These are phyloP conservation scores for Morone saxatilis DNA, from an alignment of 2,113 vertebrate genomes.

Conservation along the genomic window DNA sequence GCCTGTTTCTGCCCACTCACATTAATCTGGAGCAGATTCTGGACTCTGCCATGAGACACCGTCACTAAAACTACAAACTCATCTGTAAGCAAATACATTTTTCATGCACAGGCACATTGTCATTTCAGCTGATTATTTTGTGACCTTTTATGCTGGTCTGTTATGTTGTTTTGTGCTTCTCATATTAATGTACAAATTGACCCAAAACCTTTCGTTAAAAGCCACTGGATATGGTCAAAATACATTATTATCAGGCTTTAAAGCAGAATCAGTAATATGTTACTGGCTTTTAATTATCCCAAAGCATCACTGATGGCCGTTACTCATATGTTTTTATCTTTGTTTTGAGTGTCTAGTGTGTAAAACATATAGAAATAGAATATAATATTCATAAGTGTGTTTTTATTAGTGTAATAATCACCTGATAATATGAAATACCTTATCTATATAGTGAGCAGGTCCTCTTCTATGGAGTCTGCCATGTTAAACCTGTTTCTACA, in stretches of 20 bases:
- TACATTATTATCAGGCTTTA: not conserved
- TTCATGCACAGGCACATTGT: not conserved
- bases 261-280: not conserved
- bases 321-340: not conserved
- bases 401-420: too few species aligned
- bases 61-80: slow-evolving; percentile 3
- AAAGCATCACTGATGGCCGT: not conserved
- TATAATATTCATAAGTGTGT: too few species aligned
- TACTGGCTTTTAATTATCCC: not conserved
- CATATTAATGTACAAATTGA: not conserved
- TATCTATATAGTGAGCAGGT: too few species aligned
- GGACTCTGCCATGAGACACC: not conserved
- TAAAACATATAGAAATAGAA: too few species aligned
- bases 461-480: too few species aligned
- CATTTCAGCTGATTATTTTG: not conserved
- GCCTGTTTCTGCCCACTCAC: slow-evolving; percentile 41
- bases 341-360: too few species aligned
- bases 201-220: not conserved
- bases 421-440: too few species aligned
- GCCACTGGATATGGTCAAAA: not conserved
- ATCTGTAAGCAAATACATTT: slow-evolving; percentile 19
- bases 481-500: too few species aligned
- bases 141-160: not conserved
- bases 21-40: slow-evolving; percentile 51
- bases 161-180: not conserved